Conservation (phyloP, 1,140 invertebrate genomes). For the Dysdera silvatica region DNA sequence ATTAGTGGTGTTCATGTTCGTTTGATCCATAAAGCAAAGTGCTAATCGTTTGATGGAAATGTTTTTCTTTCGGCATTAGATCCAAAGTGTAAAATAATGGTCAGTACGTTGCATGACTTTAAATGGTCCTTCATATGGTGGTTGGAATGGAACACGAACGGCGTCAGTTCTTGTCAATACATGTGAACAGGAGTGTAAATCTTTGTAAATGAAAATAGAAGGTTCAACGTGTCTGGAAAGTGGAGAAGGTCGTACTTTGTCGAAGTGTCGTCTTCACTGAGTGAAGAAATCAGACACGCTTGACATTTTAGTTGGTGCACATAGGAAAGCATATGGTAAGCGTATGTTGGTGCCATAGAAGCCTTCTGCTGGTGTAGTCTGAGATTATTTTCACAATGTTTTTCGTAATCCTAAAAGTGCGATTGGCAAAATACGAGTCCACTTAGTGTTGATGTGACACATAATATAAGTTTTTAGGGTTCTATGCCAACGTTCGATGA, state of each 20-base stretch:
- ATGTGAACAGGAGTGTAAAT: neutral
- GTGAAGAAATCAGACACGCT: neutral
- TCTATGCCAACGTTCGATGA: conserved; percentile 43
- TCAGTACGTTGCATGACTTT: no score
- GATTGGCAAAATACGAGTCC: conserved; percentile 40
- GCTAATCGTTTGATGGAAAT: no score
- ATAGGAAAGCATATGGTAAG: conserved; percentile 22
- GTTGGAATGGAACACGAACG: neutral
- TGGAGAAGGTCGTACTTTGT: neutral
- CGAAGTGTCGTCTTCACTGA: neutral
- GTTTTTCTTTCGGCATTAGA: no score
- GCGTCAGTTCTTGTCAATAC: neutral
- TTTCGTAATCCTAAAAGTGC: conserved; percentile 39
- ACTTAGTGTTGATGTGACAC: conserved; percentile 28
- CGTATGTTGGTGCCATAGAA: conserved; percentile 34
- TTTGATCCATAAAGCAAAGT: no score
- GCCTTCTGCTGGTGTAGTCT: conserved; percentile 29
- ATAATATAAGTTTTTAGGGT: conserved; percentile 40
- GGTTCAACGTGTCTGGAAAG: neutral
- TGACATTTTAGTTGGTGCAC: neutral
- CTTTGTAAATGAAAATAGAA: neutral
- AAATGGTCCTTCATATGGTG: conserved; percentile 6
- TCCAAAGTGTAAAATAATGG: no score
- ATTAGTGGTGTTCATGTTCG: no score
- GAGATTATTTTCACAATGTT: conserved; percentile 36